phyloP scores from a whole-genome alignment of 2,888 invertebrate species.

The Rhagonycha lutea region DNA sequence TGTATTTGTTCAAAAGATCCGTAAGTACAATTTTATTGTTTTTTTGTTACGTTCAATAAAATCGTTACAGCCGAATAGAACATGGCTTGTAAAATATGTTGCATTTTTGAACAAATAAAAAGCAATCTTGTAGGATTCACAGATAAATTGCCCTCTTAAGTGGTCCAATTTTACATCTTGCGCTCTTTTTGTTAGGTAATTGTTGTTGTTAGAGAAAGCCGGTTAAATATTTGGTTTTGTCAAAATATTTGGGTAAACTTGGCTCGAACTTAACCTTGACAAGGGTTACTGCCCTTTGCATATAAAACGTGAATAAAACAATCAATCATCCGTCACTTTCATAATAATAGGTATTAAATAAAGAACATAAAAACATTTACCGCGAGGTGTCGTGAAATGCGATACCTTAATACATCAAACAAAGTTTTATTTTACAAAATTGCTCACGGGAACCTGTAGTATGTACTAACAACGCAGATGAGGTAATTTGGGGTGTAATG shows the following conservation, averaged over 20 bases:
- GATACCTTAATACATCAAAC: slow-evolving; percentile 18
- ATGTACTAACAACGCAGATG: slow-evolving; percentile 3
- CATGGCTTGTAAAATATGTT: neutral
- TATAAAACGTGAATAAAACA: neutral
- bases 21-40: neutral
- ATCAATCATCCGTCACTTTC: slow-evolving; percentile 14
- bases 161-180: neutral
- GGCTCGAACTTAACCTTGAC: neutral
- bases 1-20: neutral
- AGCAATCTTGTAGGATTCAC: neutral
- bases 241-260: neutral
- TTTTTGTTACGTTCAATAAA: neutral
- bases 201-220: neutral
- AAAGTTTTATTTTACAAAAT: slow-evolving; percentile 13
- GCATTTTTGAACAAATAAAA: neutral
- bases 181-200: neutral
- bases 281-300: neutral
- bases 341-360: slow-evolving; percentile 21
- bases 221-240: neutral
- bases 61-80: neutral
- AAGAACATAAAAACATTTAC: slow-evolving; percentile 12
- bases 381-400: slow-evolving; percentile 14
- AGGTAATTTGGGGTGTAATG: slow-evolving; percentile 13
- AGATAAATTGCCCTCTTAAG: neutral
- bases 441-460: slow-evolving; percentile 6